Evolutionary conservation across 2,888 invertebrate species (phyloP), one percentile per base, ranked within the genome.

Genomic region (Xanthostigma xanthostigma): DNA sequence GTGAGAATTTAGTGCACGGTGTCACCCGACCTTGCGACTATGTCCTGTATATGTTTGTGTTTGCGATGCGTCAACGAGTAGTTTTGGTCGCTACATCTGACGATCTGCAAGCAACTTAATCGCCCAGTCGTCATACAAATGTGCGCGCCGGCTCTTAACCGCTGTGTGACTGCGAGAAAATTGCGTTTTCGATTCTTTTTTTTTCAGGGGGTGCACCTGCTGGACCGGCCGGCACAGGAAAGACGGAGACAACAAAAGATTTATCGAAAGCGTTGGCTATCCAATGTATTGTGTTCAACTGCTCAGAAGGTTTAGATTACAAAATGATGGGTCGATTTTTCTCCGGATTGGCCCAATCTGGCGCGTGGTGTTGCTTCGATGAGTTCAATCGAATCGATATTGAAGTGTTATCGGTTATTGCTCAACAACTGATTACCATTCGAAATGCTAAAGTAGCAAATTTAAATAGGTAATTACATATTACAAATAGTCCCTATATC

Each of bases 321-420:
- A 76, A 85, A 71, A 86, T 87, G 84, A 92, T 92, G 91, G 91
- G 92, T 0, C 72, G 87, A 50, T 91, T 91, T 63, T 91, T 91
- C 67, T 86, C 90, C 3, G 92, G 92, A 0, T 65, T 91, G 55
- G 90, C 90, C 0, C 90, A 90, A 48, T 88, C 88, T 1, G 92
- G 92, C 1, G 89, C 89, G 4, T 91, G 91, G 91, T 89, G 89
- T 59, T 92, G 91, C 59, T 91, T 92, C 63, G 91, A 91, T 63
- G 91, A 92, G 64, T 91, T 91, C 64, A 91, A 92, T 65, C 75
- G 91, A 8, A 91, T 92, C 50, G 88, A 91, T 60, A 89, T 91
- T 56, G 91, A 91, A 65, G 91, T 91, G 38, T 66, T 91, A 50
- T 90, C 89, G 11, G 91, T 91, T 4, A 90, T 91, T 57, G 90